A percentile compares a stretch with the other conserved stretches of the same genome.
These are phyloP conservation scores for Circaetus gallicus DNA, from an alignment of 2,113 vertebrate species.

Conservation along the genomic window DNA sequence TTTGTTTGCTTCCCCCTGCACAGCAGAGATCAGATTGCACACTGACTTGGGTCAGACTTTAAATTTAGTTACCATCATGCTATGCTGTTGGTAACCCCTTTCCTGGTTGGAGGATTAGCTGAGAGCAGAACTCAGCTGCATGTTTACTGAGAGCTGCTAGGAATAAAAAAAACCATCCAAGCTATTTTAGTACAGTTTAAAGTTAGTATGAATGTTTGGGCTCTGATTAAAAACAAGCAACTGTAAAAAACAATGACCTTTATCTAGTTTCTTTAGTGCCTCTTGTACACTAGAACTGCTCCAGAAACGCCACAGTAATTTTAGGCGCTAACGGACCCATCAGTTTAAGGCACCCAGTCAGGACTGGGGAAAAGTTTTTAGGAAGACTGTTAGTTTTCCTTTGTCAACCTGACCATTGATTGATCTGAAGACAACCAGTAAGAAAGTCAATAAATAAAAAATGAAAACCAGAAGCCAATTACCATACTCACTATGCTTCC, in stretches of 20 bases:
- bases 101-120: background rate
- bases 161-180: background rate
- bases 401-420: background rate
- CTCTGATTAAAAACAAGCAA: background rate
- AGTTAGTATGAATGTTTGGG: background rate
- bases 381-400: background rate
- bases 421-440: background rate
- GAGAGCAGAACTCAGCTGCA: background rate
- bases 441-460: background rate
- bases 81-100: background rate
- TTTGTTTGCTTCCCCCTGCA: background rate
- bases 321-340: background rate
- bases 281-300: background rate
- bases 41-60: background rate
- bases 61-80: constrained; percentile 34
- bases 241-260: background rate
- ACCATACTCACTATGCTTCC: background rate
- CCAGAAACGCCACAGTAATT: background rate
- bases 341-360: background rate
- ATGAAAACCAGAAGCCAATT: background rate
- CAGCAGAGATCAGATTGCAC: background rate
- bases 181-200: background rate
- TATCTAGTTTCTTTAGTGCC: background rate
- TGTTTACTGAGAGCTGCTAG: background rate
- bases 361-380: background rate